Conservation (phyloP, 2,113 vertebrate species). For the Hystrix cristata region DNA sequence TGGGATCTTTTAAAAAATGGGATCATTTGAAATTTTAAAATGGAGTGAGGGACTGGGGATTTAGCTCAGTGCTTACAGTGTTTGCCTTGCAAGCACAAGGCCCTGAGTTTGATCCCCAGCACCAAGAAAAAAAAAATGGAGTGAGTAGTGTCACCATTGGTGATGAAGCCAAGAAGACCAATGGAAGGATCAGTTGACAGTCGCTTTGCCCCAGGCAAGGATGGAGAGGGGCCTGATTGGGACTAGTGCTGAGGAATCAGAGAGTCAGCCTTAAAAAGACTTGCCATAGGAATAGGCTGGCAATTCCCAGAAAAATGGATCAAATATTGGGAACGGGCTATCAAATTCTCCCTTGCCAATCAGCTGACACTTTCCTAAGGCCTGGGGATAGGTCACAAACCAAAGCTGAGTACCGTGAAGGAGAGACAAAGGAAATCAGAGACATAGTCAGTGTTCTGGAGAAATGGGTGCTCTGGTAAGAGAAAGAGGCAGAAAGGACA, state of each 20-base stretch:
- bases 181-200: conserved; percentile 6
- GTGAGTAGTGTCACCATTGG: neutral
- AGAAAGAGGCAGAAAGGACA: conserved; percentile 11
- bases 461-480: neutral
- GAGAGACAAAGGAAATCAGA: conserved; percentile 31
- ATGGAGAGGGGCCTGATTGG: neutral
- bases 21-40: neutral
- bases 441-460: neutral
- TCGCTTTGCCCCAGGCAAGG: neutral
- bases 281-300: neutral
- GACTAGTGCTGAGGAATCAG: neutral
- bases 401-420: neutral
- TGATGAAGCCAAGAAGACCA: conserved; percentile 34
- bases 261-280: neutral
- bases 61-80: no score
- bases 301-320: neutral
- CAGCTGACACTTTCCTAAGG: neutral
- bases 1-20: neutral
- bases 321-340: neutral
- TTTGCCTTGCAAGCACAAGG: no score
- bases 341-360: neutral
- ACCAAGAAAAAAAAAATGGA: neutral
- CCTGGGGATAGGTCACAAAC: neutral
- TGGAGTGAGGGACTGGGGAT: neutral
- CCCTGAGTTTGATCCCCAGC: no score